Evolutionary conservation across 2,888 invertebrate species (phyloP).

Genomic region (Poecilobothrus nobilitatus): DNA sequence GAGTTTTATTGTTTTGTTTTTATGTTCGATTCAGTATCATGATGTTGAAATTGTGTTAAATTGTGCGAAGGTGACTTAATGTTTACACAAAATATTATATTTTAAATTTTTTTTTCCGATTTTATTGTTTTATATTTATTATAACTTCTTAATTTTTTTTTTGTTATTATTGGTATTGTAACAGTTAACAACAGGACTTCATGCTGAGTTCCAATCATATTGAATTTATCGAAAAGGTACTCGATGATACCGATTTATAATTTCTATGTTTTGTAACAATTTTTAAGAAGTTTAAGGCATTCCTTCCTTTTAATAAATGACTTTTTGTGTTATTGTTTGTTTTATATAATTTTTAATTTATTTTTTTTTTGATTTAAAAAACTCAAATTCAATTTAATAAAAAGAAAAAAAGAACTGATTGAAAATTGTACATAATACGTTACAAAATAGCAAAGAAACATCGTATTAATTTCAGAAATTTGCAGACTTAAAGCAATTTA

Average conservation of each 20-base stretch:
- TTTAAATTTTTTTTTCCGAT: neutral
- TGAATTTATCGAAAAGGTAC: neutral
- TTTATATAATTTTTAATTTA: neutral
- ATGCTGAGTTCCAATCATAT: neutral
- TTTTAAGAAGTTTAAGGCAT: neutral
- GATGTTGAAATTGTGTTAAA: neutral
- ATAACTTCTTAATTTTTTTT: neutral
- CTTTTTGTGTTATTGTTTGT: neutral
- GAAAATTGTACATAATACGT: too few species aligned
- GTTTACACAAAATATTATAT: conserved; percentile 2
- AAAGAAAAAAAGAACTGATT: too few species aligned
- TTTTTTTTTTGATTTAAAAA: too few species aligned
- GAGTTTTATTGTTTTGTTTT: neutral
- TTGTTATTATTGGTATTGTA: neutral
- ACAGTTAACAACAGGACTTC: neutral
- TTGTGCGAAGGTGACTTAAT: conserved; percentile 3
- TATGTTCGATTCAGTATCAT: neutral
- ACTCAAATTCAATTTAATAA: too few species aligned
- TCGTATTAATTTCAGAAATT: too few species aligned
- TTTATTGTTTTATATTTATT: neutral
- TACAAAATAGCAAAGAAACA: too few species aligned
- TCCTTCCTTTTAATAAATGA: neutral
- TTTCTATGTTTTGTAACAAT: neutral
- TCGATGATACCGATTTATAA: neutral
- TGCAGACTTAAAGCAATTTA: too few species aligned